A percentile compares a stretch with the other conserved stretches of the same genome.
phyloP scores from a whole-genome alignment of 1,140 invertebrate species.

The Potamilus streckersoni region DNA sequence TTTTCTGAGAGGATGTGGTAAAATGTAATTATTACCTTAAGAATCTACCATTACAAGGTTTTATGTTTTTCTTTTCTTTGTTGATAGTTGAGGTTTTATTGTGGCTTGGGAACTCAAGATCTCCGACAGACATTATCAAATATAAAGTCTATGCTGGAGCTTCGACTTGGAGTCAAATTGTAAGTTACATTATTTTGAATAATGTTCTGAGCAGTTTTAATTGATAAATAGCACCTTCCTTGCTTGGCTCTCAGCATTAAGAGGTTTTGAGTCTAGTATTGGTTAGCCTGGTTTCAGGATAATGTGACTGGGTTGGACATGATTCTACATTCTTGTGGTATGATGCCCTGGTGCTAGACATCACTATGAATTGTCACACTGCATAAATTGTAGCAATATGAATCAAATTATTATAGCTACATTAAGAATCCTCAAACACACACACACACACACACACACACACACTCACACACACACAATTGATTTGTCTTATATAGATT shows the following conservation, averaged over 20 bases:
- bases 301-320: too few species aligned
- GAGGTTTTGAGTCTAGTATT: neutral
- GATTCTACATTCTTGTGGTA: too few species aligned
- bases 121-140: conserved; percentile 81
- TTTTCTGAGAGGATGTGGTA: too few species aligned
- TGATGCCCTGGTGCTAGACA: too few species aligned
- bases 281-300: too few species aligned
- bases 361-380: too few species aligned
- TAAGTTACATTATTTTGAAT: conserved; percentile 39
- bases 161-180: conserved; percentile 63
- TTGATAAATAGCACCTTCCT: neutral
- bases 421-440: neutral
- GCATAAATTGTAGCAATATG: too few species aligned
- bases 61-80: neutral
- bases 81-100: conserved; percentile 76
- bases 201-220: neutral
- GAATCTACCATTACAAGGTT: too few species aligned
- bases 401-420: too few species aligned
- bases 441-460: neutral
- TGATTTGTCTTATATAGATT: neutral
- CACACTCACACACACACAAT: neutral
- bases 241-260: too few species aligned
- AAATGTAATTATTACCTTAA: too few species aligned
- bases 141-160: conserved; percentile 74
- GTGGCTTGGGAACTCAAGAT: conserved; percentile 78